phyloP scores from a whole-genome alignment of 2,113 vertebrate genomes.

The Riparia riparia region DNA sequence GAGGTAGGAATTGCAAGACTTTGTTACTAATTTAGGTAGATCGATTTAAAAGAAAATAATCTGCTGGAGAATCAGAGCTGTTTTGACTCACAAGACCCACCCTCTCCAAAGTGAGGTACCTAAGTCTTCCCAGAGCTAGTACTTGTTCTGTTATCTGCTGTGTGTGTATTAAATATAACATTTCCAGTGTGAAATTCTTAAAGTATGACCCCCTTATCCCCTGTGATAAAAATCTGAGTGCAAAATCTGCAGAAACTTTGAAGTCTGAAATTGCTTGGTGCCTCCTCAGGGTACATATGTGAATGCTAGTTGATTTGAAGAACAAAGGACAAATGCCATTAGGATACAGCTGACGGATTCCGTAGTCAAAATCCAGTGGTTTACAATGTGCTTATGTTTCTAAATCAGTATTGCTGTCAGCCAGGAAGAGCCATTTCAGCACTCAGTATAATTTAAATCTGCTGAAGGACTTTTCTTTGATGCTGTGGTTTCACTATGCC shows the following conservation, averaged over 20 bases:
- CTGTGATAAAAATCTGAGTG: constrained; percentile 7
- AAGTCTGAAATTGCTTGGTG: constrained; percentile 24
- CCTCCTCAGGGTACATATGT: not conserved
- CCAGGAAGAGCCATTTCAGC: not conserved
- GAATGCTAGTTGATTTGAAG: not conserved
- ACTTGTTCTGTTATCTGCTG: not conserved
- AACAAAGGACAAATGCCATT: not conserved
- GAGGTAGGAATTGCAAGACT: not conserved
- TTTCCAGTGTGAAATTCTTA: constrained; percentile 22
- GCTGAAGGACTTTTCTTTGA: not conserved
- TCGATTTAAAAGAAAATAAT: constrained; percentile 37
- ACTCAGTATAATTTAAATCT: not conserved
- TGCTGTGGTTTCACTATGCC: not conserved
- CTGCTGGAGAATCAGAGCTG: constrained; percentile 29
- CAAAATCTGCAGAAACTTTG: not conserved
- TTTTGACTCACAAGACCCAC: not conserved
- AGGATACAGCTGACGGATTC: not conserved
- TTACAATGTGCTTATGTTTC: constrained; percentile 3
- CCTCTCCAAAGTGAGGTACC: not conserved
- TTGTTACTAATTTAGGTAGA: not conserved
- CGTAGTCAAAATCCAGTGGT: not conserved
- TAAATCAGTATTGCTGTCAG: not conserved
- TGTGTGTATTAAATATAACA: constrained; percentile 9
- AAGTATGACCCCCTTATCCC: not conserved
- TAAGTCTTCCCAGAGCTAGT: not conserved